Evolutionary conservation across 2,113 vertebrate genomes (phyloP).

Genomic region (Corapipo altera): DNA sequence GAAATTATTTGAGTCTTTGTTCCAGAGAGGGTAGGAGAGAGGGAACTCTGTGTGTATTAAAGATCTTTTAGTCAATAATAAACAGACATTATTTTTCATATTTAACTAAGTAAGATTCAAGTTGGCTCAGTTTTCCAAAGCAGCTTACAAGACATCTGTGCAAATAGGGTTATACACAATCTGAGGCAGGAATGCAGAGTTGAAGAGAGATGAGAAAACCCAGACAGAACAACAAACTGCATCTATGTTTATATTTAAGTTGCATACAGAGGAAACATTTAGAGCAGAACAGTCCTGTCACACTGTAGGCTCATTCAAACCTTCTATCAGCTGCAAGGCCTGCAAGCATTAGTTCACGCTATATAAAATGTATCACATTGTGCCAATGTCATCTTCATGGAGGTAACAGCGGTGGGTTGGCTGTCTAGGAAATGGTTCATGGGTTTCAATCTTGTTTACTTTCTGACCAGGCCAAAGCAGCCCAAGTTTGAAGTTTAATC

Average conservation of each 20-base stretch:
- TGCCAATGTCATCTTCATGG: not conserved
- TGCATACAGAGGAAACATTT: not conserved
- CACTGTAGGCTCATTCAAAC: not conserved
- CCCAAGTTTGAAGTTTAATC: not conserved
- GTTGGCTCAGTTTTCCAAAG: not conserved
- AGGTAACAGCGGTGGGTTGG: not conserved
- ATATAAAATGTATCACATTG: not conserved
- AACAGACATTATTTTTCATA: not conserved
- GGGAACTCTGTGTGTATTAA: not conserved
- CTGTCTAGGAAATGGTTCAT: not conserved
- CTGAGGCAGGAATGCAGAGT: not conserved
- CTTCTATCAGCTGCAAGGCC: too few species aligned
- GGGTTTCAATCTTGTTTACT: rapidly evolving
- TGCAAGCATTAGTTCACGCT: rapidly evolving
- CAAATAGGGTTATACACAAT: not conserved
- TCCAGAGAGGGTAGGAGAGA: not conserved
- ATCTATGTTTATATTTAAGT: rapidly evolving
- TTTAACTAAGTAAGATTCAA: not conserved
- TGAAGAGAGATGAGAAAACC: not conserved
- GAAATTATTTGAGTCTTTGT: not conserved
- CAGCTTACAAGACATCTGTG: not conserved
- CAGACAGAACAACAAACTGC: not conserved
- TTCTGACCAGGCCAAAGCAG: not conserved
- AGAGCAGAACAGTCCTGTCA: not conserved
- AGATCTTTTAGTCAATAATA: not conserved